Evolutionary conservation across 2,797 vertebrate genomes (phyloP).

Genomic region (Betta splendens): DNA sequence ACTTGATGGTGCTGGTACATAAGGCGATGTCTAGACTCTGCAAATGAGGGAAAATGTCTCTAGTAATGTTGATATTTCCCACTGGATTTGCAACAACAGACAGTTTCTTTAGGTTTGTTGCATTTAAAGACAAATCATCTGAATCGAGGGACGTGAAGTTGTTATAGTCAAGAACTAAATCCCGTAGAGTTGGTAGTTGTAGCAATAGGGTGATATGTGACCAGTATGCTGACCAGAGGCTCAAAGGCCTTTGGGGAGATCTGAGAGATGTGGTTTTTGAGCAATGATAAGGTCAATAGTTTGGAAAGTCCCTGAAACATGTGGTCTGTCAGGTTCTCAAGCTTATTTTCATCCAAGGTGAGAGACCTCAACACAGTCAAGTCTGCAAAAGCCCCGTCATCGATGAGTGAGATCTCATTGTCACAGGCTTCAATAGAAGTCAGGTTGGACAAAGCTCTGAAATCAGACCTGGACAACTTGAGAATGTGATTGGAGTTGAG

Average conservation of each 20-base stretch:
- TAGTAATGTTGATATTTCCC: constrained; percentile 30
- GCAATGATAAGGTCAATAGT: neutral
- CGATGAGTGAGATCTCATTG: constrained; percentile 14
- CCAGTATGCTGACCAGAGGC: neutral
- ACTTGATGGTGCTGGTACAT: fast-evolving
- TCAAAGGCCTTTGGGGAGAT: constrained; percentile 10
- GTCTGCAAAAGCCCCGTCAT: constrained; percentile 13
- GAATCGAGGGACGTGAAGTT: constrained; percentile 10
- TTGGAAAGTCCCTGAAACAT: constrained; percentile 30
- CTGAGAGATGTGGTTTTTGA: fast-evolving
- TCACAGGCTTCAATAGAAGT: fast-evolving
- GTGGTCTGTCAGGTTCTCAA: constrained; percentile 14
- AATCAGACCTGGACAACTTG: neutral
- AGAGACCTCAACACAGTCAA: constrained; percentile 1
- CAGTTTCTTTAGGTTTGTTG: constrained; percentile 11
- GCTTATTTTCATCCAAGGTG: fast-evolving
- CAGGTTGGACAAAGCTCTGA: constrained; percentile 7
- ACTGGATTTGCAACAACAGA: neutral
- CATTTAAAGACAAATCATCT: constrained; percentile 17
- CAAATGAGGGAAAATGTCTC: constrained; percentile 36
- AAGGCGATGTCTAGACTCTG: neutral
- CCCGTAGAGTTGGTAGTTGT: neutral
- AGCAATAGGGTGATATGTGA: constrained; percentile 7
- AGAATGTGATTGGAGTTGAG: neutral
- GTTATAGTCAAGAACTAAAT: neutral